phyloP scores from a whole-genome alignment of 2,113 vertebrate species.

The Mirza zaza region DNA sequence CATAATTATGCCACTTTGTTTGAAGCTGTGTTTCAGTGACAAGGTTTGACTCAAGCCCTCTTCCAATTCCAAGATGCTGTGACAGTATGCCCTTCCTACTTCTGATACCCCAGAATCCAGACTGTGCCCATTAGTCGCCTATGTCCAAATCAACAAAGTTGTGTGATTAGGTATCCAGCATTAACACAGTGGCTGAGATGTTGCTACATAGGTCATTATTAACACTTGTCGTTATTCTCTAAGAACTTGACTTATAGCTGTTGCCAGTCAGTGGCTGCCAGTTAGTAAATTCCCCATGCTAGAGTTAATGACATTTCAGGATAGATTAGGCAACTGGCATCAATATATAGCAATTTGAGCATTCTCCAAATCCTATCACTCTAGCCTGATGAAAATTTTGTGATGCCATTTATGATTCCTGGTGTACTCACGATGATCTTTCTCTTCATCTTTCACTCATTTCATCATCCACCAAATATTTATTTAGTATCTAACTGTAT shows the following conservation, averaged over 20 bases:
- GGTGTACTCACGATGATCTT: background rate
- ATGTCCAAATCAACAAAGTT: slow-evolving; percentile 33
- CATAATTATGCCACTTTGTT: background rate
- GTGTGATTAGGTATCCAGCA: slow-evolving; percentile 34
- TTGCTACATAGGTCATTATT: background rate
- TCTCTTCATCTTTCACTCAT: background rate
- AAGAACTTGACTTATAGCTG: background rate
- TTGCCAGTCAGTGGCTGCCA: background rate
- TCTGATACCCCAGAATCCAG: background rate
- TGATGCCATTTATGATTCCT: background rate
- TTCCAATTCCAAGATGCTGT: background rate
- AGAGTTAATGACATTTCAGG: slow-evolving; percentile 48
- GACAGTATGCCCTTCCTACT: background rate
- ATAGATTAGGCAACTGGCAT: background rate
- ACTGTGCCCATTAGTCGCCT: background rate
- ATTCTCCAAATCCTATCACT: background rate
- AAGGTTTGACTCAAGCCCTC: background rate
- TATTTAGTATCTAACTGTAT: background rate
- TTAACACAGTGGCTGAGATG: background rate
- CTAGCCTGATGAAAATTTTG: background rate
- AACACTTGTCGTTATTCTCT: background rate
- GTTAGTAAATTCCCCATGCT: background rate
- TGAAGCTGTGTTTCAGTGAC: background rate
- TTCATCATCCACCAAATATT: background rate
- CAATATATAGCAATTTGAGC: background rate